These are phyloP conservation scores for Micronycteris hirsuta DNA, from an alignment of 2,113 vertebrate genomes.

Conservation along the genomic window DNA sequence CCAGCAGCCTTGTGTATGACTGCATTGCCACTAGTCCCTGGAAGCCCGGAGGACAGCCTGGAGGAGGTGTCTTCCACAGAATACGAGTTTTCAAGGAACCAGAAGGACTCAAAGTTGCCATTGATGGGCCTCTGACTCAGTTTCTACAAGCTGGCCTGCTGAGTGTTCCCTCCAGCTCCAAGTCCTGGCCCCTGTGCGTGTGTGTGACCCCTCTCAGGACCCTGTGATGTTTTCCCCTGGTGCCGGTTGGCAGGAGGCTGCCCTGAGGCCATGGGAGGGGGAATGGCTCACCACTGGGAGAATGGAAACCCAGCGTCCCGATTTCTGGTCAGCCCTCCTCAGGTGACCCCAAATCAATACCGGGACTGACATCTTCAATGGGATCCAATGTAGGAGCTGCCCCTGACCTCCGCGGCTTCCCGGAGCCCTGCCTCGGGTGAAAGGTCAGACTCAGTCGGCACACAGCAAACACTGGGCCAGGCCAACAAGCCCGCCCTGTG, in stretches of 20 bases:
- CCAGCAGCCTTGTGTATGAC: fast-evolving
- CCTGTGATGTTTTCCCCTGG: fast-evolving
- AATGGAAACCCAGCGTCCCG: background rate
- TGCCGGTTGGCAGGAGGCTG: background rate
- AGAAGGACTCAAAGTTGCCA: background rate
- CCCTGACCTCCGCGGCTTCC: background rate
- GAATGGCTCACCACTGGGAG: background rate
- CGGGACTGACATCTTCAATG: fast-evolving
- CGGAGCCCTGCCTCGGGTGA: background rate
- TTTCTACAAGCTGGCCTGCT: background rate
- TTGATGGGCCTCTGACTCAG: background rate
- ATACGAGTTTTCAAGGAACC: background rate
- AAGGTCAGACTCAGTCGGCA: background rate
- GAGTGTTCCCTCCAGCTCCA: background rate
- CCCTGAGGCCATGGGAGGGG: background rate
- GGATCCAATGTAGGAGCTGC: background rate
- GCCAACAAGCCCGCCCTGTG: background rate
- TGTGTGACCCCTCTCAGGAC: background rate
- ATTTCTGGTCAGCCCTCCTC: background rate
- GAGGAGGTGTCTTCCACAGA: background rate
- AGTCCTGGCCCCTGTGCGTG: background rate
- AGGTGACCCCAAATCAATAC: background rate
- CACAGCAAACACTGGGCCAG: background rate
- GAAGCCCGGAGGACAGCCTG: background rate
- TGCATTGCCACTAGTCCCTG: background rate